Evolutionary conservation across 2,797 vertebrate species (phyloP), one percentile per base, ranked within the genome.

Genomic region (Sebastes kiyomatsui): DNA sequence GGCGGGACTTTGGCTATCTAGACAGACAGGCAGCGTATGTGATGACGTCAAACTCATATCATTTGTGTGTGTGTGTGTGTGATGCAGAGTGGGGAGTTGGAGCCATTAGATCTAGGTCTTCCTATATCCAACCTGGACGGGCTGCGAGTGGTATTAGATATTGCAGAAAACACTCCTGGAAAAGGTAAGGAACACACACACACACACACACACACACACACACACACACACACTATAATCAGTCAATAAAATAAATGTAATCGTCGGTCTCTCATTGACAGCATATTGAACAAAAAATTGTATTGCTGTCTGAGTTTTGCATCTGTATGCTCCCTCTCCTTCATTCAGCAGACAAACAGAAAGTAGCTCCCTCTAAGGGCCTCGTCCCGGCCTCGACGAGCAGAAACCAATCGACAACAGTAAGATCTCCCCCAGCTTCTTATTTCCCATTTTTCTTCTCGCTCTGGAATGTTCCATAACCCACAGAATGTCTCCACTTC

Each of bases 81-180:
- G 20, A 75, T 82, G 69, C 93, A 99, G 99, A 99, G 96, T 66
- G 98, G 99, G n/a, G 98, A 99, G 92, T 95, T 96, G 66, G 97
- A 99, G 77, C 97, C 96, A 22, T 95, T 99, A 89, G 99, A 99
- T 94, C 96, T 99, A 49, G 99, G 99, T 12, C 94, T 98, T 88
- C 98, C 99, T 52, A 99, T 99, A 81, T 99, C 99, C 60, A 99
- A 97, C 93, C 95, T 99, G 89, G 99, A 99, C 5, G 99, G 99
- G 38, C 97, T 99, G 30, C 94, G 98, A 18, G 99, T 99, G 85
- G 96, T 99, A 72, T 90, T 99, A 87, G 98, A 99, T 77, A 92
- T 95, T 77, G 97, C 95, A 81, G 96, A 97, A 3, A 93, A 96
- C 20, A 46, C 91, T 70, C 87, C 95, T 66, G 96, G 94, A 25